These are phyloP conservation scores for Drosophila repleta DNA, from an alignment of 1,140 invertebrate species.

Conservation along the genomic window DNA sequence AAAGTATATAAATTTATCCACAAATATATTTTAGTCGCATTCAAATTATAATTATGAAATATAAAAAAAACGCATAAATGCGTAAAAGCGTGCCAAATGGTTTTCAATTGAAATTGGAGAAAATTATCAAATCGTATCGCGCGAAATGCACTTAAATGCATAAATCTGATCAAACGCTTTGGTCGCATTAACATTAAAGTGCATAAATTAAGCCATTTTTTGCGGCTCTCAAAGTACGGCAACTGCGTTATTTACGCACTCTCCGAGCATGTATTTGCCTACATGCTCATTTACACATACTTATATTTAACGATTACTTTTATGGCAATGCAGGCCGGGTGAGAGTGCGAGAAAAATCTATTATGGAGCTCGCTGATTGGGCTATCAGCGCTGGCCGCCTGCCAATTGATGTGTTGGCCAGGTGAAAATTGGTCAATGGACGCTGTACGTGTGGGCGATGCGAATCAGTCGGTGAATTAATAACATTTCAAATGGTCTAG, in stretches of 20 bases:
- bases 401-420: constrained; percentile 35
- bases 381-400: constrained; percentile 31
- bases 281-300: constrained; percentile 41
- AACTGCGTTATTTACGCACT: constrained; percentile 11
- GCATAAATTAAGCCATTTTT: constrained; percentile 71
- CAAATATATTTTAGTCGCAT: constrained; percentile 52
- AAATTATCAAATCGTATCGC: constrained; percentile 61
- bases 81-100: constrained; percentile 61
- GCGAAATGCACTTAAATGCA: constrained; percentile 65
- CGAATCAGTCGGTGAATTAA: constrained; percentile 20
- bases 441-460: constrained; percentile 4
- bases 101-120: constrained; percentile 74
- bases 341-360: constrained; percentile 32
- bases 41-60: constrained; percentile 66
- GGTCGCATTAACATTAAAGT: constrained; percentile 74
- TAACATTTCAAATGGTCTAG: constrained; percentile 9
- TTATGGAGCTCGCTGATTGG: constrained; percentile 40
- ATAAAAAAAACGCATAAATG: constrained; percentile 32
- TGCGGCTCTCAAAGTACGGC: constrained; percentile 54
- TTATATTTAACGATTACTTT: constrained; percentile 45
- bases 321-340: constrained; percentile 23
- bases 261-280: constrained; percentile 2
- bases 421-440: constrained; percentile 43
- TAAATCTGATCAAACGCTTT: constrained; percentile 67
- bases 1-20: constrained; percentile 72